Conservation (phyloP, 2,113 vertebrate genomes). For the Dendrocopos noguchii region DNA sequence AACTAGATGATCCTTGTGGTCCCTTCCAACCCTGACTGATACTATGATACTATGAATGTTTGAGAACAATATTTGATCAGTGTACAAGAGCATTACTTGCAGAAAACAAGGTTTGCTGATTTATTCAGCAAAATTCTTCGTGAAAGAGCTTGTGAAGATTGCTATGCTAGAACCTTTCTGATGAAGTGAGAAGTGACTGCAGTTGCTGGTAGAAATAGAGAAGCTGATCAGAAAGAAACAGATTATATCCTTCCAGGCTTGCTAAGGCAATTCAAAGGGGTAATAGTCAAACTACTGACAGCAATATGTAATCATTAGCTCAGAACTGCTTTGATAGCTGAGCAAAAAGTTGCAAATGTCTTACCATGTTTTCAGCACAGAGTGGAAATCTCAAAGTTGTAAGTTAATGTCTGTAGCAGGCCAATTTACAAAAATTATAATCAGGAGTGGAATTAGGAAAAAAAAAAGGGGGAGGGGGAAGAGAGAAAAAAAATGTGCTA, state of each 20-base stretch:
- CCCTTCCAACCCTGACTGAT: too few relatives aligned
- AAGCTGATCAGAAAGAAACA: constrained; percentile 5
- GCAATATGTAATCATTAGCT: not conserved
- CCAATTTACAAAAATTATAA: not conserved
- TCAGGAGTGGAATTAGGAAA: not conserved
- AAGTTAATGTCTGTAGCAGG: not conserved
- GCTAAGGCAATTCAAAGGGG: not conserved
- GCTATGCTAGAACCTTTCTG: not conserved
- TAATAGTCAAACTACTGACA: not conserved
- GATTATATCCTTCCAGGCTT: not conserved
- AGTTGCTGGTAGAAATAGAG: not conserved
- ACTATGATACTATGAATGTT: too few relatives aligned
- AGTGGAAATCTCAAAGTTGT: not conserved
- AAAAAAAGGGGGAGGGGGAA: too few relatives aligned
- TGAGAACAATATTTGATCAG: not conserved
- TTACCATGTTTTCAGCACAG: not conserved
- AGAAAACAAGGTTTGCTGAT: constrained; percentile 17
- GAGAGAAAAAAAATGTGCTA: not conserved
- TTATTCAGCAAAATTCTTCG: not conserved
- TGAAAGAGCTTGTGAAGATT: not conserved
- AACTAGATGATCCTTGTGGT: too few relatives aligned
- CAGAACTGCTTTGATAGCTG: not conserved
- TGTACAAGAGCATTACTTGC: not conserved
- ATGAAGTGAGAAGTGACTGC: not conserved
- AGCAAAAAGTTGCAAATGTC: not conserved